These are phyloP conservation scores for Ephestia elutella DNA, from an alignment of 1,140 invertebrate species.

Conservation along the genomic window DNA sequence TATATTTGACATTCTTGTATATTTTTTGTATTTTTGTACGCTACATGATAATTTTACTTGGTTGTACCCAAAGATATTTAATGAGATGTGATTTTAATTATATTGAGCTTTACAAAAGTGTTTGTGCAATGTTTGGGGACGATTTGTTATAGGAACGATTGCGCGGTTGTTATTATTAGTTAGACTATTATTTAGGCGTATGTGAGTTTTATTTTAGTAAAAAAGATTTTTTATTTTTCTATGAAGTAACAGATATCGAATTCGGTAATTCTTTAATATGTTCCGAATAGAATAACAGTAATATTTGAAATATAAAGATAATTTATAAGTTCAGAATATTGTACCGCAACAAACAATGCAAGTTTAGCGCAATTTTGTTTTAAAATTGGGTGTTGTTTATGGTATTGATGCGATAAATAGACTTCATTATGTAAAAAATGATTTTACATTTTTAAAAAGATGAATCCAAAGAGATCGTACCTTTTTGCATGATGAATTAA, in stretches of 20 bases:
- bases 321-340: too few species aligned
- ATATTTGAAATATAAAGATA: too few species aligned
- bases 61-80: conserved; percentile 72
- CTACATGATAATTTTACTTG: conserved; percentile 66
- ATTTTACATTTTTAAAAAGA: too few species aligned
- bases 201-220: conserved; percentile 7
- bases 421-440: too few species aligned
- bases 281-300: neutral
- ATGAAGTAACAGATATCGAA: neutral
- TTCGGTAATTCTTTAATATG: neutral
- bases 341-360: too few species aligned
- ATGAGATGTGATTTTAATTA: conserved; percentile 68
- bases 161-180: conserved; percentile 56
- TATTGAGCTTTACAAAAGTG: conserved; percentile 66
- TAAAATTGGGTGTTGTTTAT: too few species aligned
- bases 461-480: too few species aligned
- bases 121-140: conserved; percentile 50
- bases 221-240: conserved; percentile 13
- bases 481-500: too few species aligned
- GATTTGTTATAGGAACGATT: conserved; percentile 34
- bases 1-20: conserved; percentile 57
- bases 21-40: conserved; percentile 71
- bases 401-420: too few species aligned
- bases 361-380: too few species aligned
- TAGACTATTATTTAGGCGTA: conserved; percentile 16